Evolutionary conservation across 2,888 invertebrate species (phyloP).

Genomic region (Dolichomitus sp.): DNA sequence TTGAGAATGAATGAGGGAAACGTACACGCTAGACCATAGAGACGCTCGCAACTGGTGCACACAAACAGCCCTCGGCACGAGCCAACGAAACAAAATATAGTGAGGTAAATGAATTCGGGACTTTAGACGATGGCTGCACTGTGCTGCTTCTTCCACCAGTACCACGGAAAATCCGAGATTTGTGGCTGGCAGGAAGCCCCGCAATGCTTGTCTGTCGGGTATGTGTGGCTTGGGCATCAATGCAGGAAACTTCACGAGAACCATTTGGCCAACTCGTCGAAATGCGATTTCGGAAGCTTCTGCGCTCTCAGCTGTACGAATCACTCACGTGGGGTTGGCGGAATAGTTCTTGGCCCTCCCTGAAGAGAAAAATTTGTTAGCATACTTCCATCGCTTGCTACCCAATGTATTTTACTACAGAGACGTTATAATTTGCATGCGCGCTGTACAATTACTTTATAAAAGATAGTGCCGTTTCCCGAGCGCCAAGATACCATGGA

Average conservation of each 20-base stretch:
- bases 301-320: background rate
- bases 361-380: background rate
- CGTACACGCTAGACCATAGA: constrained; percentile 2
- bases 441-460: background rate
- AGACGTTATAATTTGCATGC: background rate
- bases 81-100: constrained; percentile 5
- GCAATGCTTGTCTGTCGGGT: background rate
- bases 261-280: constrained; percentile 12
- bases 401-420: background rate
- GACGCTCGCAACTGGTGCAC: constrained; percentile 46
- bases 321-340: background rate
- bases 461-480: background rate
- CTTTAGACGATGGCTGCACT: constrained; percentile 7
- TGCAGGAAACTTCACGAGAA: background rate
- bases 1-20: constrained; percentile 14
- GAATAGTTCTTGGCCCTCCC: background rate
- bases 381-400: background rate
- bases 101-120: constrained; percentile 53
- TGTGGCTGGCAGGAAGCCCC: background rate
- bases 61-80: constrained; percentile 46
- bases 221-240: background rate
- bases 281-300: constrained; percentile 16
- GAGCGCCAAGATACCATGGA: background rate
- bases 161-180: constrained; percentile 20
- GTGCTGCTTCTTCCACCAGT: background rate